Percentiles rank a stretch among this genome's conserved stretches.
Evolutionary conservation across 1,140 invertebrate species (phyloP).

Genomic region (Grapholita molesta): DNA sequence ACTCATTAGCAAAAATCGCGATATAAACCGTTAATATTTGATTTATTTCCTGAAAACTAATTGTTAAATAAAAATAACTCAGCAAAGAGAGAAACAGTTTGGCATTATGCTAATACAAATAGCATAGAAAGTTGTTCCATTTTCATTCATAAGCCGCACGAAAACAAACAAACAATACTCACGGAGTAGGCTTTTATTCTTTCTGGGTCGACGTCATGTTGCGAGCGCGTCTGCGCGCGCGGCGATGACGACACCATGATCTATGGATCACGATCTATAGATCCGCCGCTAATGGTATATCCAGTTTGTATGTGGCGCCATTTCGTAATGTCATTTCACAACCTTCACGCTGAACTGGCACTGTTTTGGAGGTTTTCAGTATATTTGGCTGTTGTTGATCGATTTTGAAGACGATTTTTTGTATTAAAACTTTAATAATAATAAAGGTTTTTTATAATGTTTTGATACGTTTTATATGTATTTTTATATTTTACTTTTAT

Average conservation of each 20-base stretch:
- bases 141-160: constrained; percentile 5
- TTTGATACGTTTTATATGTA: no score
- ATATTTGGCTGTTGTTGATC: not conserved
- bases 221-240: constrained; percentile 64
- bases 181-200: constrained; percentile 72
- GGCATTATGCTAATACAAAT: constrained; percentile 1
- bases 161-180: constrained; percentile 33
- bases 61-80: no score
- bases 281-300: constrained; percentile 39
- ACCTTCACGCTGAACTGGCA: not conserved
- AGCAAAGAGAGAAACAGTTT: not conserved
- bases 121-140: constrained; percentile 11
- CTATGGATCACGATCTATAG: constrained; percentile 60
- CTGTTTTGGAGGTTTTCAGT: not conserved
- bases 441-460: no score
- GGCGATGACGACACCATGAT: constrained; percentile 75
- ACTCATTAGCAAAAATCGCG: no score
- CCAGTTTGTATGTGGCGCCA: constrained; percentile 18
- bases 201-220: constrained; percentile 68
- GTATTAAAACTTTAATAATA: not conserved
- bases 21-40: no score
- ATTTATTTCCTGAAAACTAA: no score
- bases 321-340: constrained; percentile 1
- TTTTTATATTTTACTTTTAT: no score
- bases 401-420: not conserved